phyloP scores from a whole-genome alignment of 2,113 vertebrate genomes.

The Eurystomus gularis region DNA sequence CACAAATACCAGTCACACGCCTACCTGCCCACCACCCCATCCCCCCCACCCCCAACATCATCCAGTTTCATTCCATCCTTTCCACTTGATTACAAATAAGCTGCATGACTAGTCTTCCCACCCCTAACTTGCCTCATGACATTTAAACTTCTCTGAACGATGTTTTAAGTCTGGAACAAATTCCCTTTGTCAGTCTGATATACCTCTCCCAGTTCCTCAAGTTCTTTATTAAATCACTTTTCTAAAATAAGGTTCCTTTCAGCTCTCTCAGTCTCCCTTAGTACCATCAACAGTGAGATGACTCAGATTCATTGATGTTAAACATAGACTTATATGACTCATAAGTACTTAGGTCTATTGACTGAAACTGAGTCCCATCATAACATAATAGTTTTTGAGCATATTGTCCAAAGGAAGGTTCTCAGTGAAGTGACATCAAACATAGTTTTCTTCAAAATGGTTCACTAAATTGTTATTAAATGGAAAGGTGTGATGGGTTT shows the following conservation, averaged over 20 bases:
- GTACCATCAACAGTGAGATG: neutral
- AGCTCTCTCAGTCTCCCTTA: neutral
- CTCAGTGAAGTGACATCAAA: neutral
- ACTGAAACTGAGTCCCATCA: neutral
- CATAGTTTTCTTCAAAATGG: neutral
- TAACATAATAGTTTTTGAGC: neutral
- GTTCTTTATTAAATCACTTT: neutral
- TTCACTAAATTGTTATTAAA: neutral
- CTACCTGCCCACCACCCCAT: too few relatives aligned
- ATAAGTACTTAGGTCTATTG: neutral
- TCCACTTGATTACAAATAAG: neutral
- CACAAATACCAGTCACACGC: neutral
- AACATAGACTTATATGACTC: neutral
- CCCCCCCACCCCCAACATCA: too few relatives aligned
- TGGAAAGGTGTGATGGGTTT: neutral
- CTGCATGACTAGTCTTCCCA: neutral
- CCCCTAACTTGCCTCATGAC: neutral
- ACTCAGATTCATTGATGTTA: neutral
- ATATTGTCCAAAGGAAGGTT: neutral
- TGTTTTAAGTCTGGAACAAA: neutral
- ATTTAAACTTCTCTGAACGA: neutral
- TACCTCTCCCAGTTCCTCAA: neutral
- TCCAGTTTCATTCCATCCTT: neutral
- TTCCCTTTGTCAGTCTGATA: neutral
- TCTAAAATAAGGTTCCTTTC: neutral